Percentiles rank a stretch among this genome's conserved stretches.
Evolutionary conservation across 1,140 invertebrate genomes (phyloP).

Genomic region (Lepidurus couesii): DNA sequence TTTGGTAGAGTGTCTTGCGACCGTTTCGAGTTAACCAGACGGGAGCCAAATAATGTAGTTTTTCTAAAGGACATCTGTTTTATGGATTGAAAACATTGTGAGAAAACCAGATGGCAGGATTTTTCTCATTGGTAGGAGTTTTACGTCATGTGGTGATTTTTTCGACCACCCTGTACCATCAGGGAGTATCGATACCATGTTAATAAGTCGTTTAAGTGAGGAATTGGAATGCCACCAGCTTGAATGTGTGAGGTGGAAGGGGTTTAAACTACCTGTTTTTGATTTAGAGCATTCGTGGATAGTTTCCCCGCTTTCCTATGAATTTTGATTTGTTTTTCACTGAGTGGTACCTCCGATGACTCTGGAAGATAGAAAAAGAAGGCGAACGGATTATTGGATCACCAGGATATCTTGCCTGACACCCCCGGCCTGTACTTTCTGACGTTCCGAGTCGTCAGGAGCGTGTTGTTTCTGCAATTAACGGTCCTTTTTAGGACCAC

Average conservation of each 20-base stretch:
- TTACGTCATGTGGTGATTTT: neutral
- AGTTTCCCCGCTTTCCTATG: neutral
- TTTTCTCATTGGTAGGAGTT: conserved; percentile 6
- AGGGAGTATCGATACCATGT: neutral
- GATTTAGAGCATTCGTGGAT: neutral
- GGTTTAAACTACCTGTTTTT: neutral
- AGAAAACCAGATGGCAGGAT: neutral
- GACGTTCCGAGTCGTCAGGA: neutral
- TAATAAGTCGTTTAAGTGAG: neutral
- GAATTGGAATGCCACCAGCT: neutral
- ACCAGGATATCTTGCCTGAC: neutral
- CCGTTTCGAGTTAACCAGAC: no score
- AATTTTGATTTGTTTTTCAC: neutral
- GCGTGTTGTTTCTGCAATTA: conserved; percentile 1
- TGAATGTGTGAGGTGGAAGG: neutral
- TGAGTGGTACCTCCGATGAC: neutral
- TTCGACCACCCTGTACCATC: neutral
- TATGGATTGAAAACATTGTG: neutral
- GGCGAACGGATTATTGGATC: neutral
- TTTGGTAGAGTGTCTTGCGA: no score
- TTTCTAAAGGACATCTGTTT: no score
- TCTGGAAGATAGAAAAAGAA: conserved; percentile 6
- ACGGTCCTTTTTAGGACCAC: neutral
- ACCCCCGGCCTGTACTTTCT: neutral
- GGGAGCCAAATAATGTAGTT: no score